Evolutionary conservation across 37 sponge, comb jelly and placozoan species (phyloP).

Genomic region (Chondrosia reniformis): DNA sequence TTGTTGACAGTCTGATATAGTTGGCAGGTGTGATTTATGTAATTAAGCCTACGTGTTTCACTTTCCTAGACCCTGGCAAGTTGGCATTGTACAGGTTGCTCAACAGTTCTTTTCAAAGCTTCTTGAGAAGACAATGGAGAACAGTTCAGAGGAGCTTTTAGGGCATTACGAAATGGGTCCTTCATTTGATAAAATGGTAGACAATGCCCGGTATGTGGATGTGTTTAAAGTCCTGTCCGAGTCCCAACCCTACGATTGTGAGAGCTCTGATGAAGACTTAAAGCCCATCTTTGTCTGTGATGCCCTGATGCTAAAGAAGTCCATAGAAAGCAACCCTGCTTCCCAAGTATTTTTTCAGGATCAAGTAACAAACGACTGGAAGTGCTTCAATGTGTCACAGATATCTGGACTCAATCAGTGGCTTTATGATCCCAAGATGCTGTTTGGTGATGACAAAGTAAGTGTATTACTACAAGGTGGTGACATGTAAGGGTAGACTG

Average conservation of each 20-base stretch:
- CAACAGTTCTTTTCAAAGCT: not conserved
- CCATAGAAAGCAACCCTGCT: not conserved
- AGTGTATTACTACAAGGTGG: too few species aligned
- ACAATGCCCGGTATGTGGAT: not conserved
- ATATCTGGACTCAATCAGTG: conserved; percentile 9
- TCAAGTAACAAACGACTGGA: not conserved
- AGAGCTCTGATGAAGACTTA: not conserved
- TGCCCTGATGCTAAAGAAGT: not conserved
- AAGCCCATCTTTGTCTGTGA: not conserved
- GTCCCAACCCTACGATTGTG: not conserved
- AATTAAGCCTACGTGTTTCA: not conserved
- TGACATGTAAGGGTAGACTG: not conserved
- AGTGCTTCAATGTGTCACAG: not conserved
- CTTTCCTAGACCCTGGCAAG: conserved; percentile 13
- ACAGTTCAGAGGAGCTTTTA: not conserved
- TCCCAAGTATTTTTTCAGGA: not conserved
- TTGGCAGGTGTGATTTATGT: not conserved
- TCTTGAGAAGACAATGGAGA: not conserved
- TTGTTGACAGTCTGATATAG: not conserved
- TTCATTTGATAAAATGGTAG: not conserved
- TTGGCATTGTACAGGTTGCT: not conserved
- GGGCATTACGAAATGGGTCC: not conserved
- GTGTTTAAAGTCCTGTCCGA: not conserved
- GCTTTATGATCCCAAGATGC: conserved; percentile 4
- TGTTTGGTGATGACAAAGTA: not conserved